Evolutionary conservation across 2,888 invertebrate species (phyloP).

Genomic region (Synanthedon vespiformis): DNA sequence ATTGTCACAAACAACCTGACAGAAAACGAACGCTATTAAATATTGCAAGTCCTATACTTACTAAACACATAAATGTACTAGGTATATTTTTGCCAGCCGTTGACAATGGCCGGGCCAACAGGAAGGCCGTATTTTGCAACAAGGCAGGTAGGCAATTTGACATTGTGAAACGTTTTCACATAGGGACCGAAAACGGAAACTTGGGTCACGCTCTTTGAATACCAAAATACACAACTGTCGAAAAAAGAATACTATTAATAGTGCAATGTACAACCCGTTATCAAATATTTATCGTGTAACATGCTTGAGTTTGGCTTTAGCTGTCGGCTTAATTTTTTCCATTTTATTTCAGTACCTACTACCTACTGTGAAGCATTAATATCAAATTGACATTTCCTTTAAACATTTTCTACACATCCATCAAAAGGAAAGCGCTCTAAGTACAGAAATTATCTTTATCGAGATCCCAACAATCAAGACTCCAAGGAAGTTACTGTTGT

Average conservation of each 20-base stretch:
- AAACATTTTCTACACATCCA: too few species aligned
- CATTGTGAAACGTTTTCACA: constrained; percentile 61
- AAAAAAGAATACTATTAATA: not conserved
- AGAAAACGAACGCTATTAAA: not conserved
- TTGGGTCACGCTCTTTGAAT: constrained; percentile 49
- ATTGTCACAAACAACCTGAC: too few species aligned
- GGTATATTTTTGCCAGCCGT: constrained; percentile 6
- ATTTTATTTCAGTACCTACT: too few species aligned
- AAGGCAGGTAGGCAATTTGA: constrained; percentile 46
- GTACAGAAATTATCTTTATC: too few species aligned
- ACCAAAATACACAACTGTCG: constrained; percentile 20
- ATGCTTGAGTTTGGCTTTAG: too few species aligned
- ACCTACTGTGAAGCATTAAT: too few species aligned
- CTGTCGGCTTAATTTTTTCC: too few species aligned
- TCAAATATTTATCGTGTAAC: not conserved
- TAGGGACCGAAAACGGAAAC: constrained; percentile 54
- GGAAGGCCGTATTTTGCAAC: constrained; percentile 48
- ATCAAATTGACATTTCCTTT: too few species aligned
- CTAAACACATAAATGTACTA: not conserved
- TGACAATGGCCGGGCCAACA: constrained; percentile 28
- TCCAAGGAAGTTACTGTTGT: too few species aligned
- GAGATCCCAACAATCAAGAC: too few species aligned
- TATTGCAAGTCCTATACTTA: not conserved
- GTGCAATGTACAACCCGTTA: not conserved
- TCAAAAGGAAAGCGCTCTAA: too few species aligned